A percentile compares a stretch with the other conserved stretches of the same genome.
These are phyloP conservation scores for Plemyria rubiginata DNA, from an alignment of 2,888 invertebrate genomes.

Conservation along the genomic window DNA sequence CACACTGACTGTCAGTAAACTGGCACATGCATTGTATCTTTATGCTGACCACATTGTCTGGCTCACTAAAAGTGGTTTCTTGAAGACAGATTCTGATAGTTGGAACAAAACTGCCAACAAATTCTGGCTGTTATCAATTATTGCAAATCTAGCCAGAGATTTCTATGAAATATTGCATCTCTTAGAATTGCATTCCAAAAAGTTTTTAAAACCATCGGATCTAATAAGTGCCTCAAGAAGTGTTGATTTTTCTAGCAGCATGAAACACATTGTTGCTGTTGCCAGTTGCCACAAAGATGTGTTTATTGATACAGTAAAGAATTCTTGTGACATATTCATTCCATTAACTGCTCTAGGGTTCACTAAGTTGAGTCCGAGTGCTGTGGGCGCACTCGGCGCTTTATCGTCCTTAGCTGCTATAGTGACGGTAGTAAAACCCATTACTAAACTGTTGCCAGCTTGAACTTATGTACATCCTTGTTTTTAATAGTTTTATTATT, in stretches of 20 bases:
- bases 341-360: conserved; percentile 93
- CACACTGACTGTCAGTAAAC: conserved; percentile 91
- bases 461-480: conserved; percentile 40
- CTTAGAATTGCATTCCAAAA: conserved; percentile 77
- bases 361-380: conserved; percentile 90
- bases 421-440: conserved; percentile 90
- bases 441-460: conserved; percentile 89
- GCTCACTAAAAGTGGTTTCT: conserved; percentile 90
- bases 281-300: conserved; percentile 85
- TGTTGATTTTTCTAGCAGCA: conserved; percentile 54
- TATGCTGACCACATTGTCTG: conserved; percentile 95
- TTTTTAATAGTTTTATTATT: not conserved
- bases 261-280: conserved; percentile 62
- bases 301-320: conserved; percentile 93
- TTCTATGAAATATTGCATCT: conserved; percentile 91
- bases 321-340: conserved; percentile 94
- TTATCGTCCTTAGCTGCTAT: conserved; percentile 93
- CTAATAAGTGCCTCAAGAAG: conserved; percentile 61
- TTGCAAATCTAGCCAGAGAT: conserved; percentile 92
- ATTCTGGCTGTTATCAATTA: conserved; percentile 94
- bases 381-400: conserved; percentile 91
- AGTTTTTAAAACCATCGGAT: conserved; percentile 73
- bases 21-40: conserved; percentile 91
- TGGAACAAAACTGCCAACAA: conserved; percentile 91
- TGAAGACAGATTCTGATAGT: conserved; percentile 88